Conservation (phyloP, 1,140 invertebrate species). For the Neodiprion lecontei region DNA sequence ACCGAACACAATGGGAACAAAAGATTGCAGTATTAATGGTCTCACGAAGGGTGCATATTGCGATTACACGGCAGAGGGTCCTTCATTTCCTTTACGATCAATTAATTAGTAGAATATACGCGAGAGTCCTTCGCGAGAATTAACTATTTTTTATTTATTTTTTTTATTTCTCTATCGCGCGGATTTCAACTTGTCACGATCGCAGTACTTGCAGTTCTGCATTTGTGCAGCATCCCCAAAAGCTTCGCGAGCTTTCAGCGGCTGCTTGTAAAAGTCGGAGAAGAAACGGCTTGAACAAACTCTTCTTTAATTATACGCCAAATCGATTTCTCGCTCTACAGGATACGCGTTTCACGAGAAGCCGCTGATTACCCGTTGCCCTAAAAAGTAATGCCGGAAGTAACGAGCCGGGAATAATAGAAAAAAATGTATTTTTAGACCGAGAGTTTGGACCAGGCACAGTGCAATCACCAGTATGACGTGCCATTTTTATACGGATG, state of each 20-base stretch:
- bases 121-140: too few species aligned
- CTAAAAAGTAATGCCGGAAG: conserved; percentile 1
- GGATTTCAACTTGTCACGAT: too few species aligned
- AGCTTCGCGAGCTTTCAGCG: too few species aligned
- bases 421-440: not conserved
- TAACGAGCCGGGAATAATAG: not conserved
- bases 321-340: not conserved
- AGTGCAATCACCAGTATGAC: not conserved
- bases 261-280: too few species aligned
- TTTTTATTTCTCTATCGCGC: too few species aligned
- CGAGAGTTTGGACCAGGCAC: not conserved
- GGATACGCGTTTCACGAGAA: not conserved
- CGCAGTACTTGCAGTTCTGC: too few species aligned
- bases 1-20: not conserved
- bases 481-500: not conserved
- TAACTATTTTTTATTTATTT: too few species aligned
- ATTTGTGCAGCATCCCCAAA: too few species aligned
- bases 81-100: not conserved
- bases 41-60: not conserved
- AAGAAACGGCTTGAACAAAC: not conserved
- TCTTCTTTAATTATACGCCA: not conserved
- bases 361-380: not conserved
- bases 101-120: too few species aligned
- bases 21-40: not conserved
- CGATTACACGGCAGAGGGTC: not conserved